These are phyloP conservation scores for Stegodyphus mimosarum DNA, from an alignment of 1,140 invertebrate species.

Conservation along the genomic window DNA sequence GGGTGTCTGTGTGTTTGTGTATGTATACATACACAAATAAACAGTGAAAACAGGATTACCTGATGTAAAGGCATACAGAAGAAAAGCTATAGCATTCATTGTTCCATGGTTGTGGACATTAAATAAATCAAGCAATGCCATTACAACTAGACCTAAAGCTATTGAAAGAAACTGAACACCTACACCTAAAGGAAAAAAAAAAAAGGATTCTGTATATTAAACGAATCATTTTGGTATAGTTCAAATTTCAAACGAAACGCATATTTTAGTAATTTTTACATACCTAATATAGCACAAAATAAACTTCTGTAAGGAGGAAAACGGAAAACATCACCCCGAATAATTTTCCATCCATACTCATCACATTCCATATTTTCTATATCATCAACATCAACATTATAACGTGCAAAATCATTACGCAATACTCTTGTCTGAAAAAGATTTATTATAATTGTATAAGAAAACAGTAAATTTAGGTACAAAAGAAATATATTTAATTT, in stretches of 20 bases:
- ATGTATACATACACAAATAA: no score
- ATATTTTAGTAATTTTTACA: no score
- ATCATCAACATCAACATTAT: slow-evolving; percentile 70
- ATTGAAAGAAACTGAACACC: slow-evolving; percentile 71
- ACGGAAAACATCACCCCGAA: slow-evolving; percentile 73
- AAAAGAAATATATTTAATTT: no score
- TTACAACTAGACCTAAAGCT: slow-evolving; percentile 70
- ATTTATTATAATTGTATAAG: slow-evolving; percentile 3
- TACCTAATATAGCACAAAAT: slow-evolving; percentile 72
- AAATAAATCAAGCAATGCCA: slow-evolving; percentile 72
- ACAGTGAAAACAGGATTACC: slow-evolving; percentile 62
- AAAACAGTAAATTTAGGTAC: background rate
- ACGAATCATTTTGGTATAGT: no score
- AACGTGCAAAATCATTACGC: slow-evolving; percentile 72
- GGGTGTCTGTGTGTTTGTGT: no score
- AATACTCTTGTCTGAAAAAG: slow-evolving; percentile 70
- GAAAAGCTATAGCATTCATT: slow-evolving; percentile 71
- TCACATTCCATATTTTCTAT: slow-evolving; percentile 70
- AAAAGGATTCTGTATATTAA: background rate
- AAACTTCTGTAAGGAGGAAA: slow-evolving; percentile 70
- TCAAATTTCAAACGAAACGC: no score
- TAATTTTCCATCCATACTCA: slow-evolving; percentile 74
- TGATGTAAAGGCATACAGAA: slow-evolving; percentile 72
- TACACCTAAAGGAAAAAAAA: slow-evolving; percentile 67
- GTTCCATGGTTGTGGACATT: slow-evolving; percentile 72